phyloP scores from a whole-genome alignment of 2,797 vertebrate species.

The Lepidocolaptes lacrymiger region DNA sequence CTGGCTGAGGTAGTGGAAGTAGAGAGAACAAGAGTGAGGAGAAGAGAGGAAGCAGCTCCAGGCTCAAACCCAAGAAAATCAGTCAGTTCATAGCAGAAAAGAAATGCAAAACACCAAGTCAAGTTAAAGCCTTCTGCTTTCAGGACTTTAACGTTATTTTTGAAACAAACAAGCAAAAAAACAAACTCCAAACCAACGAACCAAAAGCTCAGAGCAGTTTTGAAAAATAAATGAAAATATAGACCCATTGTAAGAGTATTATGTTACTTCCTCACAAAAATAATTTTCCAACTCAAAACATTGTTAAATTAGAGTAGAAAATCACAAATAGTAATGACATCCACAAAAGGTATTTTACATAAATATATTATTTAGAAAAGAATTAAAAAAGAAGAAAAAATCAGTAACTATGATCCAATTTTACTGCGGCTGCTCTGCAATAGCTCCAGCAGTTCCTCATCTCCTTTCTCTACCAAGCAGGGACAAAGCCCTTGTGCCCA shows the following conservation, averaged over 20 bases:
- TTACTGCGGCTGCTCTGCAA: neutral
- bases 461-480: neutral
- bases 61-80: neutral
- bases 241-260: neutral
- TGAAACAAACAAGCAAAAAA: neutral
- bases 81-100: neutral
- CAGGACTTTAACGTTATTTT: neutral
- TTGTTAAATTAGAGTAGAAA: neutral
- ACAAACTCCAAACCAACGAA: neutral
- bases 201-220: neutral
- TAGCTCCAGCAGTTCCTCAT: neutral
- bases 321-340: neutral
- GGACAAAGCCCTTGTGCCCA: neutral
- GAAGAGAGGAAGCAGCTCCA: neutral
- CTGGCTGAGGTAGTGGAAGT: neutral
- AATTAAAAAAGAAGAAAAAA: neutral
- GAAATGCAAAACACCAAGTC: neutral
- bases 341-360: neutral
- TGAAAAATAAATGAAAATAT: neutral
- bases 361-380: neutral
- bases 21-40: neutral
- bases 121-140: neutral
- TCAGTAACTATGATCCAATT: neutral
- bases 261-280: neutral
- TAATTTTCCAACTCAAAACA: neutral